These are phyloP conservation scores for Amiota minor DNA, from an alignment of 2,888 invertebrate genomes.

Conservation along the genomic window DNA sequence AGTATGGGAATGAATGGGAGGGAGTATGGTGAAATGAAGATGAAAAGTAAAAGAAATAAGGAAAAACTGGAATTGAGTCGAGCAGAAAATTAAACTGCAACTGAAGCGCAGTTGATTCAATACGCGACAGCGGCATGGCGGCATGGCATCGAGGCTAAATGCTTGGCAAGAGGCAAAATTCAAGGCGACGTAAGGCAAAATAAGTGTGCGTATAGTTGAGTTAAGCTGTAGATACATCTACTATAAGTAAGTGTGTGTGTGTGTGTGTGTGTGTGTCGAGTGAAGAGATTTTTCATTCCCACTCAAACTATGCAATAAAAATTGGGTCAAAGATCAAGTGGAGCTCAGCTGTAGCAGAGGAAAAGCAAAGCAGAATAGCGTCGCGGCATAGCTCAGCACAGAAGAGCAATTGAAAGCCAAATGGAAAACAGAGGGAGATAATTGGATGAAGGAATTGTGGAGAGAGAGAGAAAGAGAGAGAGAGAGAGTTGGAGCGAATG, in stretches of 20 bases:
- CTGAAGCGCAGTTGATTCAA: slow-evolving; percentile 11
- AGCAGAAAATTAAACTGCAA: slow-evolving; percentile 58
- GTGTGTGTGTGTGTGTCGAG: slow-evolving; percentile 21
- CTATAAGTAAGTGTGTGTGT: not conserved
- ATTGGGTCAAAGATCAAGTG: slow-evolving; percentile 68
- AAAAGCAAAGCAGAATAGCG: slow-evolving; percentile 35
- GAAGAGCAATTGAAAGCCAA: slow-evolving; percentile 24
- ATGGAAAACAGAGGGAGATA: not conserved
- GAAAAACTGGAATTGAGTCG: slow-evolving; percentile 26
- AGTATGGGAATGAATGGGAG: no score
- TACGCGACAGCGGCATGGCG: not conserved
- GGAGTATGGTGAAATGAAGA: no score
- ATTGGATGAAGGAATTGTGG: slow-evolving; percentile 14
- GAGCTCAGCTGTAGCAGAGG: slow-evolving; percentile 56
- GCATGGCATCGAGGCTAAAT: not conserved
- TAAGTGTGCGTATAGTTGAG: not conserved
- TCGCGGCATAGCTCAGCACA: no score
- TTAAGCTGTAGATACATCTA: no score
- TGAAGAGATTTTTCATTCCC: slow-evolving; percentile 57
- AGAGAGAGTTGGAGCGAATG: slow-evolving; percentile 47
- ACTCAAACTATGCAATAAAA: slow-evolving; percentile 63
- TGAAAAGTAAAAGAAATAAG: no score
- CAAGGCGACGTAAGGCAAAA: not conserved
- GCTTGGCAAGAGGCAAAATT: not conserved
- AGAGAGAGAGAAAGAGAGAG: slow-evolving; percentile 33